Conservation (phyloP, 2,113 vertebrate species). For the Loxodonta africana region DNA sequence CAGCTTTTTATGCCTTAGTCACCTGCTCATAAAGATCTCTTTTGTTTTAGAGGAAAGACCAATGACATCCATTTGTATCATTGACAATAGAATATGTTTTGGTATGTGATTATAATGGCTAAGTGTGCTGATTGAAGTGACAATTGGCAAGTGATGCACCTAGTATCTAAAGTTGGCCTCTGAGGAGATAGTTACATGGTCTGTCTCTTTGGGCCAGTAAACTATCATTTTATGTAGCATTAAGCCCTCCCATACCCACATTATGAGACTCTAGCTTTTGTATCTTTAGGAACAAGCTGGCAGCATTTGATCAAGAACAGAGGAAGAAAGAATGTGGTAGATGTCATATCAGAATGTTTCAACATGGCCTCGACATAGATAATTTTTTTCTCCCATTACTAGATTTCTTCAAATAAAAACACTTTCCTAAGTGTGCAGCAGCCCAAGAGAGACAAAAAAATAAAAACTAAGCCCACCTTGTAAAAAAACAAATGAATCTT, state of each 20-base stretch:
- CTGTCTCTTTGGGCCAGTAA: background rate
- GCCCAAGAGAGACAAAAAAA: background rate
- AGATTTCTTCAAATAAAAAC: slow-evolving; percentile 55
- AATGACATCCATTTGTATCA: background rate
- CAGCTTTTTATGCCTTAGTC: background rate
- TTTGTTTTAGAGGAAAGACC: background rate
- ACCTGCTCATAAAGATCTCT: background rate
- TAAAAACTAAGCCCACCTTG: background rate
- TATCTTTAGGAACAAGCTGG: background rate
- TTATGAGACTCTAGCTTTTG: background rate
- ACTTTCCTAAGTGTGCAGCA: background rate
- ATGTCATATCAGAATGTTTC: background rate
- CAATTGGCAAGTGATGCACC: background rate
- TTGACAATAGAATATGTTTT: background rate
- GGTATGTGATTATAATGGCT: background rate
- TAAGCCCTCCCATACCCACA: background rate
- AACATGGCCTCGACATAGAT: background rate
- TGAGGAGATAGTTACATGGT: background rate
- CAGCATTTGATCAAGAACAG: background rate
- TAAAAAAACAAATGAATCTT: background rate
- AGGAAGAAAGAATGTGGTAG: background rate
- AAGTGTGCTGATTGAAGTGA: background rate
- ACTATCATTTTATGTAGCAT: background rate
- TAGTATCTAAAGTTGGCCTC: background rate
- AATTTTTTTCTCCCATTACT: background rate